Evolutionary conservation across 2,888 invertebrate species (phyloP), one percentile per base, ranked within the genome.

Genomic region (Synanthedon tipuliformis): DNA sequence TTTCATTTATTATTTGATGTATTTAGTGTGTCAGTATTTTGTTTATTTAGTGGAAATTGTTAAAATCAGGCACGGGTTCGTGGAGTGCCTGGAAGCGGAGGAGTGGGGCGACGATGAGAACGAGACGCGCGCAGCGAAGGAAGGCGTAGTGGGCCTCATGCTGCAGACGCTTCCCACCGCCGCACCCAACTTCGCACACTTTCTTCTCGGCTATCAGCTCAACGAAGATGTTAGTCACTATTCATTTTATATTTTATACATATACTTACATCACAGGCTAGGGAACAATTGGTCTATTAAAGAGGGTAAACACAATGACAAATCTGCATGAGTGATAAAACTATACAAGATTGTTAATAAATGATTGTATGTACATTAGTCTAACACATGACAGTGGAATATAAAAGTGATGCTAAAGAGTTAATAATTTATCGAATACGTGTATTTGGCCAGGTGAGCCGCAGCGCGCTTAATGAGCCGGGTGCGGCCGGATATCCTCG

Each of bases 141-240:
- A 92, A 65, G 90, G 91, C 12, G 91, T 97, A 53, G 81, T 97
- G 13, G 78, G 90, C 61, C 78, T 97, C 4, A 77, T 98, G 67
- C 92, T 95, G 71, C 92, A 93, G 60, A 92, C 94, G 67, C 86
- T 97, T 53, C 89, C 90, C 4, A 91, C 94, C 52, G 91, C 93
- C 0, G 84, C 94, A 16, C 97, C 97, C 2, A 97, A 97, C 81
- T 82, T 98, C 8, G 92, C 95, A 0, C 96, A 96, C 73, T 95
- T 94, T 73, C 88, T 98, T 51, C 89, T 98, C 2, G 97, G 96
- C 0, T 96, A 97, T 75, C 93, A 96, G 62, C 86, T 95, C 4
- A 88, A 89, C 0, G 93, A 93, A 53, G 94, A 95, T 59, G 91
- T 95, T 48, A 23, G 23, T 23, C 8, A 34, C 10, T 34, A 34